A percentile compares a stretch with the other conserved stretches of the same genome.
These are phyloP conservation scores for Saccopteryx leptura DNA, from an alignment of 2,113 vertebrate genomes.

Conservation along the genomic window DNA sequence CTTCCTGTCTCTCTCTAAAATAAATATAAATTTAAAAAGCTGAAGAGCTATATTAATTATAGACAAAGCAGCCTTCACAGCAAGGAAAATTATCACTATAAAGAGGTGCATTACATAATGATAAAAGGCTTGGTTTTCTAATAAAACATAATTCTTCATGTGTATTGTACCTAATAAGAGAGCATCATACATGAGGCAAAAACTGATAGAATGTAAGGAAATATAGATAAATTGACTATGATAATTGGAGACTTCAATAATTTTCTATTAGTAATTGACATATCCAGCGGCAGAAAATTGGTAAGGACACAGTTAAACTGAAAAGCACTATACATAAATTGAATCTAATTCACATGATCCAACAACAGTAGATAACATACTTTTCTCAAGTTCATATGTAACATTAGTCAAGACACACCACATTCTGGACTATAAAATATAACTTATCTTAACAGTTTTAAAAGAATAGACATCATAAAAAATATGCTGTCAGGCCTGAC, in stretches of 20 bases:
- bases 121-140: neutral
- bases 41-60: neutral
- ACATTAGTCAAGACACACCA: slow-evolving; percentile 11
- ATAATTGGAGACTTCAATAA: neutral
- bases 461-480: too few relatives aligned
- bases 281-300: neutral
- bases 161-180: neutral
- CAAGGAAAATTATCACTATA: neutral
- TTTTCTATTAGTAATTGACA: neutral
- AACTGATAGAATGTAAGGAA: neutral
- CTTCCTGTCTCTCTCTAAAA: too few relatives aligned
- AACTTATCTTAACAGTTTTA: neutral
- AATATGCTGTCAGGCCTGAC: too few relatives aligned
- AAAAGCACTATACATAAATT: neutral
- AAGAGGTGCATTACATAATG: neutral
- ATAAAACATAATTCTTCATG: neutral
- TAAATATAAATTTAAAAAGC: too few relatives aligned
- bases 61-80: neutral
- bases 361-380: neutral
- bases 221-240: neutral
- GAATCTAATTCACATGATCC: neutral
- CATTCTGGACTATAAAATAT: neutral
- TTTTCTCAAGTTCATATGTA: neutral
- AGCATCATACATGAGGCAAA: neutral
- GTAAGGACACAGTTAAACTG: neutral